Evolutionary conservation across 2,113 vertebrate genomes (phyloP).

Genomic region (Natator depressus): DNA sequence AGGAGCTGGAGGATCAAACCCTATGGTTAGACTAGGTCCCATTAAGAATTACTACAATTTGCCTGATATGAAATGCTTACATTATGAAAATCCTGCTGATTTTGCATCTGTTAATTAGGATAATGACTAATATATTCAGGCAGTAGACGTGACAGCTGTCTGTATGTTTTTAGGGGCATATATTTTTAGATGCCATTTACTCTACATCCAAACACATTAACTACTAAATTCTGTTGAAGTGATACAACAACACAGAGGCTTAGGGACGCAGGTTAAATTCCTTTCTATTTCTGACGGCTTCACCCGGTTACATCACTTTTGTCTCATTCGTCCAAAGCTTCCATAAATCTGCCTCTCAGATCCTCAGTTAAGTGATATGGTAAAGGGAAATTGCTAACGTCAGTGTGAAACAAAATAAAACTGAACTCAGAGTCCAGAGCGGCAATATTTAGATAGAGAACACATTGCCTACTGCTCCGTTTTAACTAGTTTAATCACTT

Average conservation of each 20-base stretch:
- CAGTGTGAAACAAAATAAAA: constrained; percentile 66
- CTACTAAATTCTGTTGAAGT: constrained; percentile 67
- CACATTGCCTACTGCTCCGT: constrained; percentile 14
- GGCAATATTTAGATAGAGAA: not conserved
- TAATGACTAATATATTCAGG: constrained; percentile 81
- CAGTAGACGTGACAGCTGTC: constrained; percentile 80
- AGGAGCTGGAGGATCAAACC: constrained; percentile 45
- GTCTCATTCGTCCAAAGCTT: constrained; percentile 67
- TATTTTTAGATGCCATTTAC: constrained; percentile 80
- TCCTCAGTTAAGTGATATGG: constrained; percentile 57
- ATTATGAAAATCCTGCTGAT: constrained; percentile 76
- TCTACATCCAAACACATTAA: constrained; percentile 73
- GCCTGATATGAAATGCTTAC: constrained; percentile 67
- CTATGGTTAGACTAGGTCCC: constrained; percentile 16
- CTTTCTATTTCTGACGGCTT: constrained; percentile 63
- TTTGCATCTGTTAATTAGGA: constrained; percentile 77
- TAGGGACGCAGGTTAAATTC: constrained; percentile 64
- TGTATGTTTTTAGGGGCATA: constrained; percentile 75
- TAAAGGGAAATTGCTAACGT: constrained; percentile 65
- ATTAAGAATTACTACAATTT: constrained; percentile 75
- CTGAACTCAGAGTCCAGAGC: constrained; percentile 20
- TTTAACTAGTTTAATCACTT: constrained; percentile 58
- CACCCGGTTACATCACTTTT: constrained; percentile 65
- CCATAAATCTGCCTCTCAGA: constrained; percentile 71
- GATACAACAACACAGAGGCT: constrained; percentile 54